Base-by-base conservation (phyloP, 1,140 invertebrate species). In the Vanessa atalanta region DNA sequence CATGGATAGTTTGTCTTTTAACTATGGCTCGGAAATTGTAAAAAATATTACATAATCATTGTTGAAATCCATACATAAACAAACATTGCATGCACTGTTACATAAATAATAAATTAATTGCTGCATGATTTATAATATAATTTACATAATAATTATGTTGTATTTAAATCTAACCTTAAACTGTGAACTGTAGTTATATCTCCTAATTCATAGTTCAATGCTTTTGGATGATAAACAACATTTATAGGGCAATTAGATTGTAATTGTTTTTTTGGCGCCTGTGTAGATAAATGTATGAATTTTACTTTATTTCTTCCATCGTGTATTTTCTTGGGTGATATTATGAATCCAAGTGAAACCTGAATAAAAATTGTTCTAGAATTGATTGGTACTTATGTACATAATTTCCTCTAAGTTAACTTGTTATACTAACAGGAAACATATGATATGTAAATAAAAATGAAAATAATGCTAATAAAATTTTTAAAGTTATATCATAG, bases 161-260 rank as follows among this genome's bases (percentile, higher is more conserved):
- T 13, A 12, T 14, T 51, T 51, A 51, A 51, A 15, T 51, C 57
- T 47, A 48, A 73, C 75, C 71, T 69, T 48, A 77, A 57, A 60
- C 68, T 77, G 20, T 73, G 75, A 31, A 70, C 31, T 65, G 65
- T 53, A 23, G 55, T 13, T 14, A 51, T n/a, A 57, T 68, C 47
- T n/a, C 72, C 47, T 66, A 67, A 48, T 43, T 73, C 60, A 72
- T 71, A 72, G 57, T 26, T 31, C 31, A 74, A 61, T 37, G 16
- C 53, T 31, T 51, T 47, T 15, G 66, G 53, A 47, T 37, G 14
- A 20, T 9, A 69, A 23, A 60, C 51, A 57, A 69, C 14, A 57
- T 57, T 43, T 69, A 69, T 9, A 60, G 66, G 53, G 43, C 20
- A 69, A 69, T 47, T 57, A 23, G 53, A 53, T 57, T 57, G 57